Evolutionary conservation across 2,113 vertebrate species (phyloP), one percentile per base, ranked within the genome.

Genomic region (Emydocephalus ijimae): DNA sequence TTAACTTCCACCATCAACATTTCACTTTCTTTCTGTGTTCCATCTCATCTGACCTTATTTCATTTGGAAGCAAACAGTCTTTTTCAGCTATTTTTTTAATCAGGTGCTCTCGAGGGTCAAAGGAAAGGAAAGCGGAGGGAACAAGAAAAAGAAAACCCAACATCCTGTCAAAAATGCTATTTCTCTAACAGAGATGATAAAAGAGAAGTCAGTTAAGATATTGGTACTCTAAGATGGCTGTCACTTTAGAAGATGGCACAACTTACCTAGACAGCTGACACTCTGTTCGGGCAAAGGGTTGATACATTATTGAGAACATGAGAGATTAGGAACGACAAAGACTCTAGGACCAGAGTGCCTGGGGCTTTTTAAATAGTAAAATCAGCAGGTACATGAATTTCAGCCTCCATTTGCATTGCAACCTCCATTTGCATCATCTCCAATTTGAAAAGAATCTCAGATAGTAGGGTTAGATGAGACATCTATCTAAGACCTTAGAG

Each of bases 231-330:
- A 98, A 99, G 98, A 98, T 96, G 98, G 97, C 98, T 99, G 98
- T 99, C 99, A 99, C 98, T 98, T 98, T 98, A 98, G 98, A 97
- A 95, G 94, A 97, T 86, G 97, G 98, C 98, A 98, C 97, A 90
- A 96, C 97, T 98, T 98, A 98, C 98, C 97, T 96, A 98, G 98
- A 99, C 98, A 99, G 98, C 98, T 99, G 99, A 98, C 97, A 98
- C 98, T 98, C 97, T 98, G 98, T 98, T 98, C 95, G 98, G 98
- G 98, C 97, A 98, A 96, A 97, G 96, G 95, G 96, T 96, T 96
- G 96, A 96, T 97, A 97, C 97, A 97, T 98, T 98, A 97, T 94
- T 96, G 97, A 97, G 95, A 97, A 94, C 93, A 94, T 95, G 87
- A 90, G 95, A 97, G 97, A 97, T 94, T 95, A 96, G 97, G 96